Evolutionary conservation across 2,888 invertebrate genomes (phyloP), one percentile per base, ranked within the genome.

Genomic region (Diabrotica balteata): DNA sequence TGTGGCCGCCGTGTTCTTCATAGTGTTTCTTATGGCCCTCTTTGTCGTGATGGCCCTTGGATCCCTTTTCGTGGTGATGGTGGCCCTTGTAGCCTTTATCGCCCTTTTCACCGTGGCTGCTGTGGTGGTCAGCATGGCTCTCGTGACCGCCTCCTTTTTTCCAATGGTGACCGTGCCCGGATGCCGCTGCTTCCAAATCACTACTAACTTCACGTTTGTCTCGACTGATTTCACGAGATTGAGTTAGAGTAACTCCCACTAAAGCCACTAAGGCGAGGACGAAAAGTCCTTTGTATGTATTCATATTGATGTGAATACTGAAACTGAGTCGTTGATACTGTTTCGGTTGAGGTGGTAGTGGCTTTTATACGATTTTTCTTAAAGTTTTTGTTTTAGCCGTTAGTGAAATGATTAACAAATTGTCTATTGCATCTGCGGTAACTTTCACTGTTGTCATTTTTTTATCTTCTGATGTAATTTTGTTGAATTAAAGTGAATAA

Each of bases 251-350:
- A 78, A 86, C 71, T 76, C 83, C 73, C 77, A 87, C 82, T 76
- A 85, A 77, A 75, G 86, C 84, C 70, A 89, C 83, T 81, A 89
- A 76, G 82, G 87, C 83, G 90, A 80, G 61, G 92, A 94, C 80
- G 89, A 90, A 77, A 90, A 92, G 83, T 91, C 93, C 87, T 88
- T 91, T 80, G 89, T 88, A 79, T 89, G 89, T 7, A 70, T 75
- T 75, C 81, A 80, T 79, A 66, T 60, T 72, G 68, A 57, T 63
- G 66, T 70, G 69, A 69, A 73, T 70, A 74, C 73, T 63, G 63
- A 69, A 70, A 71, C 71, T 60, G 68, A 73, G 73, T 54, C 43
- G 55, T 47, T 32, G 49, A 55, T 62, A 54, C 45, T 49, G 65
- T 68, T 57, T 57, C 45, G 55, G 45, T 45, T 57, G 44, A 57